These are phyloP conservation scores for Takifugu ocellatus DNA, from an alignment of 2,797 vertebrate species.

Conservation along the genomic window DNA sequence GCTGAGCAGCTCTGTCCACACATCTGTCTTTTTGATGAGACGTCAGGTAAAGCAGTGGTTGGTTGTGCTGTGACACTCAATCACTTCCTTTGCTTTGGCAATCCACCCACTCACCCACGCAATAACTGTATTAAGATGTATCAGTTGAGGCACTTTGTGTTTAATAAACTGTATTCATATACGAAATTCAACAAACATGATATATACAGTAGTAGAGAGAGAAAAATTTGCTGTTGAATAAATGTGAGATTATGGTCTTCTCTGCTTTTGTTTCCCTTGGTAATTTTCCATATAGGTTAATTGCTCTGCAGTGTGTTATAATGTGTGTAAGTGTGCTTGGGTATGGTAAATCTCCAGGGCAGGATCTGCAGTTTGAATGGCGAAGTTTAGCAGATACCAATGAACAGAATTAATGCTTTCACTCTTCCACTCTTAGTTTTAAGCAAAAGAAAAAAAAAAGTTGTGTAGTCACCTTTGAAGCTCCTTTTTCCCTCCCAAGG, in stretches of 20 bases:
- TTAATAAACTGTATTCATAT: conserved; percentile 66
- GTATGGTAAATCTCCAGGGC: conserved; percentile 44
- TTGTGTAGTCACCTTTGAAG: conserved; percentile 54
- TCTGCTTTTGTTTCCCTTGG: conserved; percentile 65
- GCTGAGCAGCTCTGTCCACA: conserved; percentile 66
- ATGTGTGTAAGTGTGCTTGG: conserved; percentile 33
- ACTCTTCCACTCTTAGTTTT: conserved; percentile 38
- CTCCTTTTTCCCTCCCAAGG: conserved; percentile 8
- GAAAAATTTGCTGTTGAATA: conserved; percentile 65
- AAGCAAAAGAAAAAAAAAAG: conserved; percentile 13
- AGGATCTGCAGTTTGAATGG: conserved; percentile 42
- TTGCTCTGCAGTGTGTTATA: conserved; percentile 57
- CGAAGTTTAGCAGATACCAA: conserved; percentile 25
- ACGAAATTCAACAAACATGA: conserved; percentile 54
- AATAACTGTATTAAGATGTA: conserved; percentile 82
- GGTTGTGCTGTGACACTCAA: conserved; percentile 58
- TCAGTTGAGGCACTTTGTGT: conserved; percentile 76
- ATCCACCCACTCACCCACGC: conserved; percentile 53
- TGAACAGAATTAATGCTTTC: conserved; percentile 34
- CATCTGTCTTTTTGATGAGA: conserved; percentile 67
- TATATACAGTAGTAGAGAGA: conserved; percentile 68
- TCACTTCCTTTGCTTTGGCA: conserved; percentile 65
- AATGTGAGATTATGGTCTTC: conserved; percentile 70
- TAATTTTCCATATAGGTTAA: conserved; percentile 65
- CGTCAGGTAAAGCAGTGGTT: conserved; percentile 66